Evolutionary conservation across 2,113 vertebrate genomes (phyloP), one percentile per base, ranked within the genome.

Genomic region (Rhabdornis inornatus): DNA sequence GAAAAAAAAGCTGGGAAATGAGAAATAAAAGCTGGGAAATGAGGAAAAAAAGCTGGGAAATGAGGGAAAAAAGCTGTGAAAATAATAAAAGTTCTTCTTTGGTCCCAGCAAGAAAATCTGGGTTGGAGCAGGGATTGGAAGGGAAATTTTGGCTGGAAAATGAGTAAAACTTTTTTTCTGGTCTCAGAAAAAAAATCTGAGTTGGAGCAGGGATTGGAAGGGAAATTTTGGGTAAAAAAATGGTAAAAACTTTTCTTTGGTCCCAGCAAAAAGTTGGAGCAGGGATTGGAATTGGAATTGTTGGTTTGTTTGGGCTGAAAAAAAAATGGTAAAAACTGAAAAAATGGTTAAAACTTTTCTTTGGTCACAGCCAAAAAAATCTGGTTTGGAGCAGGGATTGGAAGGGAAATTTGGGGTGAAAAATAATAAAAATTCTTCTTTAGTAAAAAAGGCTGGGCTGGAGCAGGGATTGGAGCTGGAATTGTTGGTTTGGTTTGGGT

Each of bases 391-490:
- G 49, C n/a, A 50, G n/a, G 19, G 19, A 4, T 39, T 37, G 47
- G 25, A 35, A 27, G 3, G 27, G 65, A 9, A 50, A 9, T 28
- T 52, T 30, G 33, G 3, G 8, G 8, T 30, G 5, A 59, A 59
- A 61, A 50, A 31, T 7, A 15, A 2, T 13, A 3, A 8, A 55
- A 37, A 1, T 2, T 40, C 6, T 49, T 11, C 7, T 35, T n/a
- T n/a, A n/a, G n/a, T n/a, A n/a, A n/a, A n/a, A n/a, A n/a, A n/a
- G n/a, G n/a, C 2, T 15, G 37, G 7, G n/a, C 59, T 53, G 64
- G n/a, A 7, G 39, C 28, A 27, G 31, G 23, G 52, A 5, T 15
- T 72, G 37, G 16, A 15, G 18, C 0, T 55, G 52, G 52, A 55
- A 15, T 9, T 65, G 10, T 65, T 44, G 63, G 13, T 15, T 14